These are phyloP conservation scores for Haliclystus octoradiatus DNA, from an alignment of 30 jellyfish, hydroid and myxozoan species.

Conservation along the genomic window DNA sequence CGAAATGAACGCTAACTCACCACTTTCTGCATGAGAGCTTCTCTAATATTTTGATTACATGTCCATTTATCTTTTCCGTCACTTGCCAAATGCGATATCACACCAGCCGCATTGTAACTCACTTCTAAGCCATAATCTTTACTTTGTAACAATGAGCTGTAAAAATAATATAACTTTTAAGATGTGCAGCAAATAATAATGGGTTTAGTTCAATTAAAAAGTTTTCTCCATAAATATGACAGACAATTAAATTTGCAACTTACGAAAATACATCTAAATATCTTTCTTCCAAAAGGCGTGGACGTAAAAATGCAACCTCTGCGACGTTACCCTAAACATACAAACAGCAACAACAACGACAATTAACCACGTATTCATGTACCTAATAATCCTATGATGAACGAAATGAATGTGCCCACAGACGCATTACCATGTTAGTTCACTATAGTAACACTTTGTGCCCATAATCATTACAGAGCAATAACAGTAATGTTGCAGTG, in stretches of 20 bases:
- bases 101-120: constrained; percentile 70
- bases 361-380: too few species aligned
- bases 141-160: constrained; percentile 11
- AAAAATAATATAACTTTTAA: too few species aligned
- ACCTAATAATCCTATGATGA: too few species aligned
- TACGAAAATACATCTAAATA: constrained; percentile 33
- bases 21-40: constrained; percentile 40
- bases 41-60: constrained; percentile 16
- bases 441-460: too few species aligned
- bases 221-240: neutral
- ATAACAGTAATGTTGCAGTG: too few species aligned
- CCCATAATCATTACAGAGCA: too few species aligned
- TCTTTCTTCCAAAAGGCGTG: constrained; percentile 23
- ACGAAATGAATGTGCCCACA: too few species aligned
- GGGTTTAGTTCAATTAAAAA: neutral
- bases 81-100: constrained; percentile 39
- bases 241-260: constrained; percentile 9
- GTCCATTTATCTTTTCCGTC: constrained; percentile 73
- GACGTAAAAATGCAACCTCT: constrained; percentile 47
- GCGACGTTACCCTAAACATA: constrained; percentile 81
- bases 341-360: too few species aligned
- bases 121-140: constrained; percentile 34
- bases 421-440: too few species aligned
- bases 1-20: too few species aligned
- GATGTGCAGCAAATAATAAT: neutral